A percentile compares a stretch with the other conserved stretches of the same genome.
Evolutionary conservation across 1,140 invertebrate species (phyloP).

Genomic region (Brachionus sp.): DNA sequence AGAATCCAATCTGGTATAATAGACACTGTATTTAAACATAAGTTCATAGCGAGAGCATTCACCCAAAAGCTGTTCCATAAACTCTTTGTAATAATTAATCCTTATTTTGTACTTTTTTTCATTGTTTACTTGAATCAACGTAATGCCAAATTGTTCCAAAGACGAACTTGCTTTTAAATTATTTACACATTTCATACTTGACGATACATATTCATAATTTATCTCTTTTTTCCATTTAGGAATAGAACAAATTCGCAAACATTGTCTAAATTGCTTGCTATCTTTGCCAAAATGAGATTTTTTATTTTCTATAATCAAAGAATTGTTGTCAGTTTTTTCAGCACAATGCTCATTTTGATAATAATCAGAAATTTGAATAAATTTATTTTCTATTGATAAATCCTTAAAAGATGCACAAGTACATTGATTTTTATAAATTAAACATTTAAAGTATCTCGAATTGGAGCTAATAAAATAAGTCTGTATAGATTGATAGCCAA

Average conservation of each 20-base stretch:
- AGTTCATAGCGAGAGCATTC: not conserved
- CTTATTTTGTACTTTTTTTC: not conserved
- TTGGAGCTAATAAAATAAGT: constrained; percentile 15
- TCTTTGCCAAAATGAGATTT: not conserved
- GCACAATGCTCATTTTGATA: not conserved
- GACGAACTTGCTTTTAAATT: not conserved
- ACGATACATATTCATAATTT: not conserved
- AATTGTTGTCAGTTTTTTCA: not conserved
- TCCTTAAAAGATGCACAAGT: constrained; percentile 26
- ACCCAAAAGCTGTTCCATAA: not conserved
- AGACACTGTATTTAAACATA: not conserved
- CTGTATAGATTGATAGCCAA: not conserved
- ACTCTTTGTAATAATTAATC: constrained; percentile 16
- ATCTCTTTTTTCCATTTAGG: constrained; percentile 25
- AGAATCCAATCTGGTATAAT: not conserved
- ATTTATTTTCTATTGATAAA: not conserved
- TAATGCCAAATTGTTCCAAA: constrained; percentile 26
- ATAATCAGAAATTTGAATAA: not conserved
- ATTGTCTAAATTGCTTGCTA: not conserved
- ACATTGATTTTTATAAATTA: not conserved
- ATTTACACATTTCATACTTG: not conserved
- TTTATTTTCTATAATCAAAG: not conserved
- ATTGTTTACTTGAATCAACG: not conserved
- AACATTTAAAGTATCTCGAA: constrained; percentile 1
- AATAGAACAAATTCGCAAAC: not conserved